Conservation (phyloP, 1,140 invertebrate genomes). For the Babylonia areolata region DNA sequence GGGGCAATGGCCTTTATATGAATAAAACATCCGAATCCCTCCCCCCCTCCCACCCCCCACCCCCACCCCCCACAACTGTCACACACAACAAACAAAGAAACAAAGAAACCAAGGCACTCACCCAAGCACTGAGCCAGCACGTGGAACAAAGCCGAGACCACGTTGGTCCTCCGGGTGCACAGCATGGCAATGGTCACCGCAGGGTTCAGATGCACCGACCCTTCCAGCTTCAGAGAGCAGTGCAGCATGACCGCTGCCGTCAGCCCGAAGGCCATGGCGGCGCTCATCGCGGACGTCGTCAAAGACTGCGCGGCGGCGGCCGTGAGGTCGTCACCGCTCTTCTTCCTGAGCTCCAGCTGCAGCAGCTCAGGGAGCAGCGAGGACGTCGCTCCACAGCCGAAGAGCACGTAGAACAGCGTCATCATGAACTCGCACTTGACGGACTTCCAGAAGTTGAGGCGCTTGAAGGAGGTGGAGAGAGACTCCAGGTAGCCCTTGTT, state of each 20-base stretch:
- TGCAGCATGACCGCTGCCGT: conserved; percentile 82
- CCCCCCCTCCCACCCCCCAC: no score
- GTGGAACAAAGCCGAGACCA: conserved; percentile 82
- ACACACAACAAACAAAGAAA: background rate
- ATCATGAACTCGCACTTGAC: conserved; percentile 62
- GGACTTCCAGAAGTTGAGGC: conserved; percentile 57
- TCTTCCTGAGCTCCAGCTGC: background rate
- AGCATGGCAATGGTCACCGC: conserved; percentile 66
- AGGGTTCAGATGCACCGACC: conserved; percentile 69
- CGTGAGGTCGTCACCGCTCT: background rate
- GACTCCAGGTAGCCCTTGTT: conserved; percentile 19
- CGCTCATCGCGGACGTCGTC: conserved; percentile 35
- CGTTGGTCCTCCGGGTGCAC: conserved; percentile 84
- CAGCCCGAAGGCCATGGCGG: conserved; percentile 83
- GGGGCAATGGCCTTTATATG: no score
- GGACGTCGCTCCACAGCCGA: conserved; percentile 59
- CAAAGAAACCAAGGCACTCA: background rate
- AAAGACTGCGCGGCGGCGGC: conserved; percentile 7
- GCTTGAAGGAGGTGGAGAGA: conserved; percentile 12
- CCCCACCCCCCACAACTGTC: no score
- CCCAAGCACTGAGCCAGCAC: conserved; percentile 63
- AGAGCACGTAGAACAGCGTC: conserved; percentile 59
- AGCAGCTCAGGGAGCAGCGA: background rate
- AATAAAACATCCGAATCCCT: no score
- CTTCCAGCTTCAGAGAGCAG: conserved; percentile 56